phyloP scores from a whole-genome alignment of 2,888 invertebrate genomes.

The Lycocerus yunnanus region DNA sequence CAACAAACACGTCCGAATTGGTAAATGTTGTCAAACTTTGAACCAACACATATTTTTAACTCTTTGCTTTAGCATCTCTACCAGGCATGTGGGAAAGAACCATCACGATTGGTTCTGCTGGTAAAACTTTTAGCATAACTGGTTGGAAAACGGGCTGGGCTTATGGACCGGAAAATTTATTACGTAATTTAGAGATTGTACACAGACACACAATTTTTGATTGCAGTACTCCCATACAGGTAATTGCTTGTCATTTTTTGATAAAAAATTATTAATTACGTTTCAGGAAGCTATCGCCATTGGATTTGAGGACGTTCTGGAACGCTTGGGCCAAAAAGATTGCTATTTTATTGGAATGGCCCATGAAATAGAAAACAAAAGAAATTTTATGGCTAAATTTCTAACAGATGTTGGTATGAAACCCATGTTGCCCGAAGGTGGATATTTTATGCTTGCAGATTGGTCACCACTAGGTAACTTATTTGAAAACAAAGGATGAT shows the following conservation, averaged over 20 bases:
- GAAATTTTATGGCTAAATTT: conserved; percentile 78
- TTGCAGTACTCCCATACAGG: conserved; percentile 87
- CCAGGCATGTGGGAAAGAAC: conserved; percentile 99
- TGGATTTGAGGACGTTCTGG: conserved; percentile 84
- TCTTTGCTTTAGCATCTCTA: conserved; percentile 51
- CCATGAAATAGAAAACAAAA: conserved; percentile 73
- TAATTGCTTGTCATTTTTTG: conserved; percentile 42
- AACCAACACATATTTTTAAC: background rate
- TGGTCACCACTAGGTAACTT: conserved; percentile 73
- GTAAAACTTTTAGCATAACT: conserved; percentile 97
- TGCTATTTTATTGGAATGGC: conserved; percentile 83
- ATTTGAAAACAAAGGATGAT: background rate
- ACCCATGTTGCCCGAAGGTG: conserved; percentile 93
- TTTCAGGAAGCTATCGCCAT: conserved; percentile 88
- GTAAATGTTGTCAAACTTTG: conserved; percentile 56
- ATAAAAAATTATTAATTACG: background rate
- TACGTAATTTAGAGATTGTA: conserved; percentile 66
- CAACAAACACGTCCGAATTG: conserved; percentile 85
- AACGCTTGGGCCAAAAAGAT: conserved; percentile 69
- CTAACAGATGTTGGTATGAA: conserved; percentile 81
- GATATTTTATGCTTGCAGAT: conserved; percentile 96
- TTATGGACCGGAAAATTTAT: conserved; percentile 82
- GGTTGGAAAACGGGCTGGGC: conserved; percentile 99
- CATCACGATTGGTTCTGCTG: conserved; percentile 95
- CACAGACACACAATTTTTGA: conserved; percentile 96